phyloP scores from a whole-genome alignment of 2,888 invertebrate species.

The Nemurella pictetii region DNA sequence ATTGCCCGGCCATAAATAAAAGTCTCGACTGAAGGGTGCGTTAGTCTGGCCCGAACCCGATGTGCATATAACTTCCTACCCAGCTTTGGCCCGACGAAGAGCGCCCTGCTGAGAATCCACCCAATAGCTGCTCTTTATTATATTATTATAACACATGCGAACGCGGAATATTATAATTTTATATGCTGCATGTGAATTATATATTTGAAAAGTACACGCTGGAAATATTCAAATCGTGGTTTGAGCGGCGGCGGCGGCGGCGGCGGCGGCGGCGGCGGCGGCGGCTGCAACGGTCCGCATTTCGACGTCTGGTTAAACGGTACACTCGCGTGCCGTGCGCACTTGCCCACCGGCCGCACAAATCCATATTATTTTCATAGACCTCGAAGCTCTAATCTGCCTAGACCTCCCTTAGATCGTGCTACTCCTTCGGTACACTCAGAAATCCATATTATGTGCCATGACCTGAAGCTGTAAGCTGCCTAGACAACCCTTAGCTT shows the following conservation, averaged over 20 bases:
- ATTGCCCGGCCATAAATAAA: not conserved
- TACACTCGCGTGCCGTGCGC: not conserved
- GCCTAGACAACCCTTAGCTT: no score
- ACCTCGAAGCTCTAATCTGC: no score
- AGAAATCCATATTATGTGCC: no score
- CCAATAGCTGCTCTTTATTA: not conserved
- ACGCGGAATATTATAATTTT: not conserved
- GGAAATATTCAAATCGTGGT: not conserved
- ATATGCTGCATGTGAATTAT: not conserved
- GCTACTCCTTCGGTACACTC: no score
- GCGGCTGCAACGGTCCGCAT: not conserved
- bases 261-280: not conserved
- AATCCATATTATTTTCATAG: no score
- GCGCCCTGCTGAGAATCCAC: no score
- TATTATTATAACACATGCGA: not conserved
- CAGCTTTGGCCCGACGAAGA: no score
- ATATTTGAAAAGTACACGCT: not conserved
- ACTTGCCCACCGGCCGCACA: not conserved
- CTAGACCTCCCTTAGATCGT: no score
- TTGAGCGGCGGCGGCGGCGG: not conserved
- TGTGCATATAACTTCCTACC: no score
- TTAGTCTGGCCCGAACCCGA: no score
- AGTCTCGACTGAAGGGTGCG: not conserved
- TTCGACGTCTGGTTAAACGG: not conserved
- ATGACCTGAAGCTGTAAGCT: no score